These are phyloP conservation scores for Tipula helvola DNA, from an alignment of 2,888 invertebrate species.

Conservation along the genomic window DNA sequence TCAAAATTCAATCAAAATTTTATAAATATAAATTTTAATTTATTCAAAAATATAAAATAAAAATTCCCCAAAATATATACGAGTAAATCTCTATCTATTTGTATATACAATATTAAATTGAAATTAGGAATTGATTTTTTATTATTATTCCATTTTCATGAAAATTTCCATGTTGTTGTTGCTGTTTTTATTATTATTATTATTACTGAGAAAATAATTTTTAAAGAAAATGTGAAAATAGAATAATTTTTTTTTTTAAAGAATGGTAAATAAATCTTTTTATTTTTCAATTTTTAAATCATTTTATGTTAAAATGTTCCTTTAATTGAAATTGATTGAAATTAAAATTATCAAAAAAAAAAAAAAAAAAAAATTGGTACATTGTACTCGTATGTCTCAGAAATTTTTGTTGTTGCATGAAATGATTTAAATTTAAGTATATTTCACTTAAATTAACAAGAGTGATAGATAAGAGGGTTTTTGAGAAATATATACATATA, in stretches of 20 bases:
- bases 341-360: neutral
- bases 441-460: too few relatives aligned
- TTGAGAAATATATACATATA: too few relatives aligned
- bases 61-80: neutral
- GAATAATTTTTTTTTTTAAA: neutral
- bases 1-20: neutral
- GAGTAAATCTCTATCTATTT: neutral
- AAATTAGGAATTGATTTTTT: neutral
- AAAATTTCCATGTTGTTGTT: neutral
- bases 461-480: too few relatives aligned
- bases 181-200: neutral
- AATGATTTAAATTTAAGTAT: too few relatives aligned
- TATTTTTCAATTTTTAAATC: neutral
- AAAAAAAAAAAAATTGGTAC: neutral
- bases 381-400: too few relatives aligned
- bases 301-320: neutral
- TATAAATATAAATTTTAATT: neutral
- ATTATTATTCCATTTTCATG: neutral
- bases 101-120: neutral
- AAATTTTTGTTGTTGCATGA: too few relatives aligned
- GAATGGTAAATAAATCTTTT: neutral
- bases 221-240: neutral
- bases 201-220: neutral
- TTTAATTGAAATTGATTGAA: neutral
- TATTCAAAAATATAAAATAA: neutral